Evolutionary conservation across 2,113 vertebrate species (phyloP).

Genomic region (Coregonus clupeaformis): DNA sequence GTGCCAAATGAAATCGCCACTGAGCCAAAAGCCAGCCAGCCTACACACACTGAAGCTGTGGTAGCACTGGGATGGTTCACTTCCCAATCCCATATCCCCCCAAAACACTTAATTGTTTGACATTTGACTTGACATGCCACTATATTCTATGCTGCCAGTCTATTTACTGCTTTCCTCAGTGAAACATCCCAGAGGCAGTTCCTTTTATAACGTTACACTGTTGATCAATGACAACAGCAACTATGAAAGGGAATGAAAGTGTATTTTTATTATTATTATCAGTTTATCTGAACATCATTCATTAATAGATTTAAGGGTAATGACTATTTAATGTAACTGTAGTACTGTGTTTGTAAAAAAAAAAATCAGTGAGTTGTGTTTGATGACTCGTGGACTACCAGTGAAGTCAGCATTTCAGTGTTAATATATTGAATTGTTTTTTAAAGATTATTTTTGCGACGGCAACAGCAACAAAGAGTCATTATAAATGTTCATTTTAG

Average conservation of each 20-base stretch:
- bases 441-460: constrained; percentile 81
- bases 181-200: constrained; percentile 54
- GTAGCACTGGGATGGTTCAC: constrained; percentile 57
- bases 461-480: constrained; percentile 63
- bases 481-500: constrained; percentile 89
- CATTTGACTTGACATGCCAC: constrained; percentile 71
- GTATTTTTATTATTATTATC: constrained; percentile 75
- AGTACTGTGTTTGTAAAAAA: constrained; percentile 84
- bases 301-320: constrained; percentile 84
- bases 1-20: constrained; percentile 72
- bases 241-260: constrained; percentile 79
- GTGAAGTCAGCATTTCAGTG: constrained; percentile 85
- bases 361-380: constrained; percentile 83
- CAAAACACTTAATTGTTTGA: constrained; percentile 58
- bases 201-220: constrained; percentile 59
- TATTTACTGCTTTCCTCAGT: constrained; percentile 69
- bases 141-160: constrained; percentile 81
- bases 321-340: constrained; percentile 86
- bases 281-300: constrained; percentile 84
- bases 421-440: constrained; percentile 84
- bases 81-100: constrained; percentile 48
- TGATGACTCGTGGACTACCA: constrained; percentile 84
- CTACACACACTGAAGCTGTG: constrained; percentile 64
- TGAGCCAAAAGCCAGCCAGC: constrained; percentile 74
- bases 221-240: constrained; percentile 75